Evolutionary conservation across 2,797 vertebrate genomes (phyloP).

Genomic region (Eulemur albifrons): DNA sequence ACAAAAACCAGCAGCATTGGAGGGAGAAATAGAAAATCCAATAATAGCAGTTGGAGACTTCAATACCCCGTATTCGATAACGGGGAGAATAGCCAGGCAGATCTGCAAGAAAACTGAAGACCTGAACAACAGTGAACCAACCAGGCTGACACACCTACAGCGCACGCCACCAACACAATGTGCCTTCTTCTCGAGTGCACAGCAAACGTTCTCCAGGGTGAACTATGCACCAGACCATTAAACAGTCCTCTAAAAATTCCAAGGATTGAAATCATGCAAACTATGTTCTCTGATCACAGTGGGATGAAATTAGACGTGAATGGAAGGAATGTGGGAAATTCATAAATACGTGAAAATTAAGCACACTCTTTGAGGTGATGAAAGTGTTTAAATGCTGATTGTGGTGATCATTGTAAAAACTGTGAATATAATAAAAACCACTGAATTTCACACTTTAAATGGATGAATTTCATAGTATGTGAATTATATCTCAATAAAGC

Average conservation of each 20-base stretch:
- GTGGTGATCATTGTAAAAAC: background rate
- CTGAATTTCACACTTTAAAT: background rate
- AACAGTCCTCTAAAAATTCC: background rate
- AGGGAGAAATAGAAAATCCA: background rate
- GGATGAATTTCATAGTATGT: background rate
- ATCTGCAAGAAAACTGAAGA: background rate
- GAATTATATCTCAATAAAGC: background rate
- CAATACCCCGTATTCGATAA: background rate
- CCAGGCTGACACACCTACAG: rapidly evolving
- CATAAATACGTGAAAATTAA: background rate
- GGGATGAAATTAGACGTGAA: background rate
- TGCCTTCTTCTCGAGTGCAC: background rate
- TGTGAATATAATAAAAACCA: background rate
- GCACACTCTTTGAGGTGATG: background rate
- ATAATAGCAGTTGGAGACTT: background rate
- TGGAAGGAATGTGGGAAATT: background rate
- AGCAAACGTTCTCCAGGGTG: background rate
- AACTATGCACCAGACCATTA: background rate
- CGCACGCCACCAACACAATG: rapidly evolving
- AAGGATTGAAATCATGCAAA: background rate
- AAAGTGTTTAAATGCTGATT: background rate
- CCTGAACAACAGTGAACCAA: background rate
- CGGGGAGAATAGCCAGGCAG: too few species aligned
- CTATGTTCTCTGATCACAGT: background rate
- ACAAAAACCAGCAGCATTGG: background rate